phyloP scores from a whole-genome alignment of 2,888 invertebrate genomes.

The Nymphalis urticae region DNA sequence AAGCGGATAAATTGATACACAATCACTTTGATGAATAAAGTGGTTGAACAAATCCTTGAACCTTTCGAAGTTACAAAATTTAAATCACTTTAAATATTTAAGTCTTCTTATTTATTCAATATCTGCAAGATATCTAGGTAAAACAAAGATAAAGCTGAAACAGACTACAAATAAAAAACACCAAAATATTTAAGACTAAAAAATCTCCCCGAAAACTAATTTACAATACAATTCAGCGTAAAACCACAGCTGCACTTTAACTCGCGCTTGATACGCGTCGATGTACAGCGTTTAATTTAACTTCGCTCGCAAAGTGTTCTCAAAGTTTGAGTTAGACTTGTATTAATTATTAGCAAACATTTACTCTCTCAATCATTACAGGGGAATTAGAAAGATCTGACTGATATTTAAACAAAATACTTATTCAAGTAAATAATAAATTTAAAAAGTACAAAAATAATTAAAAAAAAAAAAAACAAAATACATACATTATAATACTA shows the following conservation, averaged over 20 bases:
- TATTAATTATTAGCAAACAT: conserved; percentile 49
- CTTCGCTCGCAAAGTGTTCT: conserved; percentile 64
- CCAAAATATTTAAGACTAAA: conserved; percentile 14
- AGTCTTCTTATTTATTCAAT: too few relatives aligned
- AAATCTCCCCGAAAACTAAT: conserved; percentile 53
- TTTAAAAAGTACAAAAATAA: too few relatives aligned
- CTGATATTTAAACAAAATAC: background rate
- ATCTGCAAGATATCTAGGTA: too few relatives aligned
- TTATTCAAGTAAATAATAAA: background rate
- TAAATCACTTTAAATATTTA: too few relatives aligned
- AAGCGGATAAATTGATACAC: background rate
- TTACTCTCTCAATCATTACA: conserved; percentile 33
- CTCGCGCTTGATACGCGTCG: conserved; percentile 60
- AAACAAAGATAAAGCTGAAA: background rate
- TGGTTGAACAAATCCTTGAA: too few relatives aligned
- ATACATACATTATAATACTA: too few relatives aligned
- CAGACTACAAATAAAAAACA: background rate
- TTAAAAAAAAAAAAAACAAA: too few relatives aligned
- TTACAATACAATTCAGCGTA: conserved; percentile 64
- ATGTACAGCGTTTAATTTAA: conserved; percentile 73
- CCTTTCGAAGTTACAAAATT: background rate
- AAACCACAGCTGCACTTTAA: conserved; percentile 53
- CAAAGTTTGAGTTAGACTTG: conserved; percentile 55
- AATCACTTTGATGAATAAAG: background rate
- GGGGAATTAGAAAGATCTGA: conserved; percentile 38